Conservation (phyloP, 2,888 invertebrate species). For the Andrena chrysosceles region DNA sequence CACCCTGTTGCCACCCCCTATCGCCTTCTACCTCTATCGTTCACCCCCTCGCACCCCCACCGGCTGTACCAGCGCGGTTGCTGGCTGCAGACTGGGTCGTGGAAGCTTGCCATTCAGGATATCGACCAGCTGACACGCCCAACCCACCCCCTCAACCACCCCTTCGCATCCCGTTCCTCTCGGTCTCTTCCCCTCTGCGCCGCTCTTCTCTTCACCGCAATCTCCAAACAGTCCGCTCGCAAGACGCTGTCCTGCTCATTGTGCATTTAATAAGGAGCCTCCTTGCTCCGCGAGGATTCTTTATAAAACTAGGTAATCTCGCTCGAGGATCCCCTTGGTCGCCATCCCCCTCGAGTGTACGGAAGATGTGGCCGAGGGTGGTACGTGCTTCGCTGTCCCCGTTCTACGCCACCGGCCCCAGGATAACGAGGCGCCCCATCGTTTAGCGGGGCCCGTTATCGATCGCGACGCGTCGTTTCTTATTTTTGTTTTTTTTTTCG, state of each 20-base stretch:
- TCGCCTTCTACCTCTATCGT: background rate
- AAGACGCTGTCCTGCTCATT: slow-evolving; percentile 64
- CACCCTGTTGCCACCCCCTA: slow-evolving; percentile 1
- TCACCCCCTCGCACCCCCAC: slow-evolving; percentile 7
- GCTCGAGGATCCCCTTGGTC: slow-evolving; percentile 65
- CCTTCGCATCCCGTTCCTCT: slow-evolving; percentile 1
- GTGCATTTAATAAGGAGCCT: slow-evolving; percentile 67
- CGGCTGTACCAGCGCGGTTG: slow-evolving; percentile 44
- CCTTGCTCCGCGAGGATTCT: slow-evolving; percentile 62
- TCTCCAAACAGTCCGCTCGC: slow-evolving; percentile 70
- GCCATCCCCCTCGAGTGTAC: slow-evolving; percentile 50
- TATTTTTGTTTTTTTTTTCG: background rate
- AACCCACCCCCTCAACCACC: slow-evolving; percentile 63
- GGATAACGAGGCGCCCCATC: slow-evolving; percentile 29
- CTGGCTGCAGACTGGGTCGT: slow-evolving; percentile 70
- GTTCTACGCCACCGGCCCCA: slow-evolving; percentile 28
- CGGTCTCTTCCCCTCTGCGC: slow-evolving; percentile 14
- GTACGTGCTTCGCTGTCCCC: slow-evolving; percentile 48
- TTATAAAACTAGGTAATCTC: slow-evolving; percentile 65
- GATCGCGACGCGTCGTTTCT: slow-evolving; percentile 5
- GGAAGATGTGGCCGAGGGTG: slow-evolving; percentile 62
- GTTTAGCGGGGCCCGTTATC: slow-evolving; percentile 23
- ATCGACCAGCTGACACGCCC: slow-evolving; percentile 82
- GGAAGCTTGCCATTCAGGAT: slow-evolving; percentile 79
- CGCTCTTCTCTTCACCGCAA: slow-evolving; percentile 56